Base-by-base conservation (phyloP, 1,140 invertebrate genomes). In the Himalopsyche phryganea region DNA sequence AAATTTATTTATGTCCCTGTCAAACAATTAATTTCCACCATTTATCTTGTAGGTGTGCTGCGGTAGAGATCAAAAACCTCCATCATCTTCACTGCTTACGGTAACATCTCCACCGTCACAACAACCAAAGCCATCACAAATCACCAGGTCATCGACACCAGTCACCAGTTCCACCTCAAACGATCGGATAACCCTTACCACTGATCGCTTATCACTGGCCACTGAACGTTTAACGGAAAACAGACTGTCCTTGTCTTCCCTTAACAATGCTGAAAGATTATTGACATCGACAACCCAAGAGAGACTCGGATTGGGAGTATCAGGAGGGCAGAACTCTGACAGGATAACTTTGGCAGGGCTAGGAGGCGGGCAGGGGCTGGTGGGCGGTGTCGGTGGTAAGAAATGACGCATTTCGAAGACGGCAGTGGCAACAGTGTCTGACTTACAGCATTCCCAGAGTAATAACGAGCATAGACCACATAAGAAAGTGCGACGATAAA, bases 321-420 rank as follows among this genome's bases (percentile, higher is more conserved):
- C 60, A 0, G 50, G 36, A 4, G 23, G 23, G 7, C 48, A 18
- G 20, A 58, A 23, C 17, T 14, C 44, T 5, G 60, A 62, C 2
- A 65, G 75, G 47, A 66, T 77, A 19, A 68, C 71, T 0, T 61
- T 77, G 10, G 70, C 75, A 0, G 72, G 66, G 0, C 60, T 81
- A 66, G 66, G 60, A 71, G 11, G 50, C 20, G 18, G 74, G 15
- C 81, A 78, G 32, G 80, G 81, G 0, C 69, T 81, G 7, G 79
- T 80, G 2, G 72, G 78, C 2, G 78, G 77, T 1, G 81, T 83
- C 1, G 79, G 81, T 0, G 76, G 77, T 23, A 81, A 82, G 49
- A 80, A 71, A 70, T 78, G 76, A 78, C 76, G 74, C 46, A 65
- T 70, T 46, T 54, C 55, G 42, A 62, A 62, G 42, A 40, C 47